A percentile compares a stretch with the other conserved stretches of the same genome.
These are phyloP conservation scores for Mormyrus iriodes DNA, from an alignment of 2,113 vertebrate genomes.

Conservation along the genomic window DNA sequence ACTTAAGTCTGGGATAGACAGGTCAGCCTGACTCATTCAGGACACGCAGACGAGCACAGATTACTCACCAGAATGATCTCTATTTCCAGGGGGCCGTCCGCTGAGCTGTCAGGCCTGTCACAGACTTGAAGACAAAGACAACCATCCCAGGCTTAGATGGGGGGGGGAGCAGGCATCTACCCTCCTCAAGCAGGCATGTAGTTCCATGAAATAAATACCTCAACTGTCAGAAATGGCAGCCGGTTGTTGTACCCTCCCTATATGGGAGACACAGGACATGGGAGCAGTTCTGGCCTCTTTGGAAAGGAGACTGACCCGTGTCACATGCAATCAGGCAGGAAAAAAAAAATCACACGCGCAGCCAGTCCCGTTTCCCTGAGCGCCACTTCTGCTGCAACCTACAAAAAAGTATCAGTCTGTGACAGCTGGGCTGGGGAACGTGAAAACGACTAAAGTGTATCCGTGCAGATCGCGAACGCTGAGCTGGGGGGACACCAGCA, in stretches of 20 bases:
- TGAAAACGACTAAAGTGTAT: not conserved
- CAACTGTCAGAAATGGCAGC: not conserved
- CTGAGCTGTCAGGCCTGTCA: conserved; percentile 40
- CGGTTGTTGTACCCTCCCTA: not conserved
- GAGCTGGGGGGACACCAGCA: not conserved
- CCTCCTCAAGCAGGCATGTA: not conserved
- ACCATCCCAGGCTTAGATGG: not conserved
- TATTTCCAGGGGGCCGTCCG: conserved; percentile 36
- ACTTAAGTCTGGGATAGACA: conserved; percentile 54
- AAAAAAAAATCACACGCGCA: not conserved
- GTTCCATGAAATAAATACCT: not conserved
- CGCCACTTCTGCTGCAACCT: not conserved
- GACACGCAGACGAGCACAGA: conserved; percentile 51
- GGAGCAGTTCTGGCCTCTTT: not conserved
- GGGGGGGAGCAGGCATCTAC: not conserved
- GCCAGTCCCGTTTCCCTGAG: not conserved
- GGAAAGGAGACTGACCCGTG: not conserved
- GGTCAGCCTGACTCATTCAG: conserved; percentile 57
- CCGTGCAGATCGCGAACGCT: not conserved
- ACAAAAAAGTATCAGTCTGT: not conserved
- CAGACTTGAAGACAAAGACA: conserved; percentile 25
- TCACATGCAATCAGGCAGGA: not conserved
- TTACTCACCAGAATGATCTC: conserved; percentile 59
- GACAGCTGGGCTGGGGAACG: not conserved
- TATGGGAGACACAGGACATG: not conserved